Evolutionary conservation across 1,140 invertebrate genomes (phyloP).

Genomic region (Solen grandis): DNA sequence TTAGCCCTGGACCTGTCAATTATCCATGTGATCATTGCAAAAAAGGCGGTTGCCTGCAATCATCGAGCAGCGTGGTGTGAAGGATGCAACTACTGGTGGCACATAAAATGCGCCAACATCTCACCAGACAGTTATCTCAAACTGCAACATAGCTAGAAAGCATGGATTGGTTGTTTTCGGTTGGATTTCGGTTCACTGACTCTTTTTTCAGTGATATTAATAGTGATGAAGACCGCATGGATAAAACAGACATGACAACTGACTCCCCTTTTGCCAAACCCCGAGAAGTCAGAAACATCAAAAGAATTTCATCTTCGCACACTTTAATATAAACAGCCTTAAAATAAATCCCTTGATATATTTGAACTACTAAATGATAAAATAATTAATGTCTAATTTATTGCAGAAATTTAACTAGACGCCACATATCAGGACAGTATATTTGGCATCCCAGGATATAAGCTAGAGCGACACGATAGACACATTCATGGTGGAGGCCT

Average conservation of each 20-base stretch:
- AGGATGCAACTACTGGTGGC: constrained; percentile 19
- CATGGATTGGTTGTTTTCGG: constrained; percentile 13
- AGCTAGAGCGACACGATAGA: background rate
- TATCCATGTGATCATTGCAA: too few relatives aligned
- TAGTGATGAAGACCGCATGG: background rate
- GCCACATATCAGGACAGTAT: background rate
- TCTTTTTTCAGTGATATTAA: constrained; percentile 8
- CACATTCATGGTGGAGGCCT: background rate
- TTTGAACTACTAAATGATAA: too few relatives aligned
- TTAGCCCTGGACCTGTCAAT: too few relatives aligned
- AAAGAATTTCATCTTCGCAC: background rate
- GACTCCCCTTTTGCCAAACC: background rate
- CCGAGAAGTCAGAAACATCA: background rate
- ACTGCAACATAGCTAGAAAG: background rate
- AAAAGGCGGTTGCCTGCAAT: constrained; percentile 21
- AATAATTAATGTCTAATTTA: too few relatives aligned
- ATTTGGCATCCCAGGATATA: background rate
- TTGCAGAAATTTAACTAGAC: background rate
- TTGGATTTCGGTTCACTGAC: constrained; percentile 1
- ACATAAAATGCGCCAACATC: constrained; percentile 36
- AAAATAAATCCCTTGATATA: constrained; percentile 9
- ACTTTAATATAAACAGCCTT: constrained; percentile 16
- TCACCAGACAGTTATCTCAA: background rate
- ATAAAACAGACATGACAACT: background rate
- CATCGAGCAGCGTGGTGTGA: constrained; percentile 25